Percentiles rank a stretch among this genome's conserved stretches.
Conservation (phyloP, 2,888 invertebrate species). For the Lycocerus yunnanus region DNA sequence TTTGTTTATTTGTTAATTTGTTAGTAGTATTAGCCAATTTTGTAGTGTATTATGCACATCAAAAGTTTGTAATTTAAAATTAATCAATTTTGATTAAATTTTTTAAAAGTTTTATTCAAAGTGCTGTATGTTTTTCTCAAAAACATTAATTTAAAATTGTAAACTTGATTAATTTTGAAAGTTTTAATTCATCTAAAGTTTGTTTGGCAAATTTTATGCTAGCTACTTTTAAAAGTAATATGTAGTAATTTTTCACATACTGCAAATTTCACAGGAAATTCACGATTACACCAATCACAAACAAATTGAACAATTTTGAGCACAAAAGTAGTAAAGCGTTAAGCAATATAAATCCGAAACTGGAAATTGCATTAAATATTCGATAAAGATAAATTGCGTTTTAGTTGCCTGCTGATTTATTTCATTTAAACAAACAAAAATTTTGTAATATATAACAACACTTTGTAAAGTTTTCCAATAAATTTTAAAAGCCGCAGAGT, state of each 20-base stretch:
- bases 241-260: background rate
- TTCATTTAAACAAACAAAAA: constrained; percentile 1
- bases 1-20: background rate
- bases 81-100: background rate
- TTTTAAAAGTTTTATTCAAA: background rate
- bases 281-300: background rate
- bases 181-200: background rate
- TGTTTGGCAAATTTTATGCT: background rate
- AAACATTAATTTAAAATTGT: background rate
- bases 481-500: constrained; percentile 7
- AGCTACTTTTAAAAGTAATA: background rate
- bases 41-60: background rate
- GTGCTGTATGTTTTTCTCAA: background rate
- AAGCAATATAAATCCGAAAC: background rate
- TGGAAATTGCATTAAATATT: background rate
- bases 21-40: background rate
- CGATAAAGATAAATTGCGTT: background rate
- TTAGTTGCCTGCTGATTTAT: background rate
- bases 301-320: background rate
- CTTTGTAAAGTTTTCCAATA: constrained; percentile 4
- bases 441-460: constrained; percentile 2
- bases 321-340: background rate
- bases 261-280: background rate
- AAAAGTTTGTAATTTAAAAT: background rate
- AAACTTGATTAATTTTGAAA: background rate